Evolutionary conservation across 2,113 vertebrate species (phyloP).

Genomic region (Ceyx margarethae): DNA sequence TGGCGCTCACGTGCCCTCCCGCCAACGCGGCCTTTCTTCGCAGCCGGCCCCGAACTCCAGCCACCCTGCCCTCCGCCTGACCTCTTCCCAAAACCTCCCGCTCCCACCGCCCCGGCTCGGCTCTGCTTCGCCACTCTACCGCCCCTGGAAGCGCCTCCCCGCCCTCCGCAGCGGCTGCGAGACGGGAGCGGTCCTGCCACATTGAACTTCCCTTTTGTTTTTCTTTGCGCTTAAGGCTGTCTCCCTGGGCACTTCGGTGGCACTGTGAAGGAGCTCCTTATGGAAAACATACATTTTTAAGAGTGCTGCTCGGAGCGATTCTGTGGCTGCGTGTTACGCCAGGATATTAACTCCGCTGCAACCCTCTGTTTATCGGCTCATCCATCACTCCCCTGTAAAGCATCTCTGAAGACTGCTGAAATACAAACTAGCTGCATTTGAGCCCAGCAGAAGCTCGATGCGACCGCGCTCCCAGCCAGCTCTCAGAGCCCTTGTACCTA

Average conservation of each 20-base stretch:
- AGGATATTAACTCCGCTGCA: neutral
- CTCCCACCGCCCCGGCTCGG: neutral
- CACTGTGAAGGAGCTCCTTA: slow-evolving; percentile 16
- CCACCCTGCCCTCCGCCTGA: slow-evolving; percentile 50
- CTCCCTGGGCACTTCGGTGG: slow-evolving; percentile 64
- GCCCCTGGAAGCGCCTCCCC: slow-evolving; percentile 13
- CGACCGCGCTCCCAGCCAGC: neutral
- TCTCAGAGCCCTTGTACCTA: neutral
- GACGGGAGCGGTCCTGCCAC: neutral
- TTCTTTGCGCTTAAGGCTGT: slow-evolving; percentile 8
- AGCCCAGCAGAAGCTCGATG: slow-evolving; percentile 17
- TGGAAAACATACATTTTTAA: neutral
- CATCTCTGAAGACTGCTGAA: slow-evolving; percentile 23
- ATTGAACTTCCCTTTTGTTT: slow-evolving; percentile 58
- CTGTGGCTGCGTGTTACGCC: neutral
- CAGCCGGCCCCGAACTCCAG: slow-evolving; percentile 3
- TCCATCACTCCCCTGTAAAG: neutral
- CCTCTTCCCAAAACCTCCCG: neutral
- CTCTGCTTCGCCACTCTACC: neutral
- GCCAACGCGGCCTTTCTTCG: slow-evolving; percentile 8
- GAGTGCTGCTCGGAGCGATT: neutral
- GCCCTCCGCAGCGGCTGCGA: neutral
- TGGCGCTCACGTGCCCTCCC: neutral
- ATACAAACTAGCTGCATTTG: slow-evolving; percentile 38
- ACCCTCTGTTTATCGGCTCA: neutral